A percentile compares a stretch with the other conserved stretches of the same genome.
Evolutionary conservation across 2,797 vertebrate species (phyloP).

Genomic region (Protonibea diacanthus): DNA sequence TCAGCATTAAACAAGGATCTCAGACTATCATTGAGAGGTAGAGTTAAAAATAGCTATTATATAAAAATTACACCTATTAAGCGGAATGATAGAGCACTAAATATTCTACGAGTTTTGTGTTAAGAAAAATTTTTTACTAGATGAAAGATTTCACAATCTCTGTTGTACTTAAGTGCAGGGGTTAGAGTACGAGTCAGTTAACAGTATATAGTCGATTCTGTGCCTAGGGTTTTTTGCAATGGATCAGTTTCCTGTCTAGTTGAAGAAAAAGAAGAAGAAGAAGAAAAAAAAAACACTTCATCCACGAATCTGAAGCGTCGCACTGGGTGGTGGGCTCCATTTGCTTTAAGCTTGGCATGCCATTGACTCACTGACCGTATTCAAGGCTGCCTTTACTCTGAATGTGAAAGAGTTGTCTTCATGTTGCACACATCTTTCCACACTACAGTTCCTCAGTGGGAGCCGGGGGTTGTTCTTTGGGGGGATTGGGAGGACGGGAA

Average conservation of each 20-base stretch:
- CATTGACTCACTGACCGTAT: constrained; percentile 96
- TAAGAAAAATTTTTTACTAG: constrained; percentile 87
- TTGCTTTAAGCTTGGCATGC: constrained; percentile 99
- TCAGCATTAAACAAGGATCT: constrained; percentile 93
- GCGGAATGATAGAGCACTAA: constrained; percentile 97
- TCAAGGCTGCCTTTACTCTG: constrained; percentile 97
- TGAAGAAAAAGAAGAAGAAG: constrained; percentile 50
- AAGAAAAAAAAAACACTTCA: constrained; percentile 87
- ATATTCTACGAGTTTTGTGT: constrained; percentile 91
- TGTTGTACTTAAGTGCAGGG: constrained; percentile 85
- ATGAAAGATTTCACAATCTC: constrained; percentile 88
- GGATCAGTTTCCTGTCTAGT: constrained; percentile 90
- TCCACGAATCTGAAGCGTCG: constrained; percentile 90
- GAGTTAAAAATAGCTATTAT: constrained; percentile 89
- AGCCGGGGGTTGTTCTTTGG: not conserved
- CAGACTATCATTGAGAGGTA: constrained; percentile 94
- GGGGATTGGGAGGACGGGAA: not conserved
- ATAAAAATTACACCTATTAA: constrained; percentile 92
- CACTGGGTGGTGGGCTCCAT: constrained; percentile 90
- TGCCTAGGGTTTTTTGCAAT: constrained; percentile 95
- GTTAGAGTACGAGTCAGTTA: constrained; percentile 91
- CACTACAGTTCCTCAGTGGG: constrained; percentile 65
- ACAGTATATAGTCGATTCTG: constrained; percentile 91
- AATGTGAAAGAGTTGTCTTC: constrained; percentile 99
- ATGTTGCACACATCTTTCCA: constrained; percentile 89